Evolutionary conservation across 1,140 invertebrate species (phyloP).

Genomic region (Acromyrmex heyeri): DNA sequence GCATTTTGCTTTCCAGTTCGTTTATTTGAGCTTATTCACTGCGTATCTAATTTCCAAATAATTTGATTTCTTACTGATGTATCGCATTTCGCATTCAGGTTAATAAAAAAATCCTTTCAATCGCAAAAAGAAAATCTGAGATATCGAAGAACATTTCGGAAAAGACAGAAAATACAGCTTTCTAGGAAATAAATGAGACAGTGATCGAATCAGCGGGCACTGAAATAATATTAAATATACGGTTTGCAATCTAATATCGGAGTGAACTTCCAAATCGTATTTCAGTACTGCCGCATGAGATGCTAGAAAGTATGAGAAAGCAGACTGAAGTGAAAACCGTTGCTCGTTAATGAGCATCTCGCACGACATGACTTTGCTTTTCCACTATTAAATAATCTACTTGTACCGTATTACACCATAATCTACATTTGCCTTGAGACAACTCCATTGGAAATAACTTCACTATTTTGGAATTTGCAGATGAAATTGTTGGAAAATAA

Average conservation of each 20-base stretch:
- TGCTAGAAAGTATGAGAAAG: constrained; percentile 22
- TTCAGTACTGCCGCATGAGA: constrained; percentile 4
- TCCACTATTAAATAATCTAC: constrained; percentile 48
- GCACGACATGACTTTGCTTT: constrained; percentile 56
- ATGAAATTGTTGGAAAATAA: constrained; percentile 28
- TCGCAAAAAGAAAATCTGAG: not conserved
- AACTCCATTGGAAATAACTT: constrained; percentile 20
- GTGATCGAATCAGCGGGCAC: not conserved
- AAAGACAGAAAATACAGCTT: not conserved
- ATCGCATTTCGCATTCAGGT: not conserved
- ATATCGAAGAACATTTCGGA: not conserved
- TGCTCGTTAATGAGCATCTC: constrained; percentile 51
- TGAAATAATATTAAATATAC: constrained; percentile 15
- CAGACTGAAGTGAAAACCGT: constrained; percentile 30
- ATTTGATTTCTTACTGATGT: not conserved
- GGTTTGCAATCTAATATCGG: not conserved
- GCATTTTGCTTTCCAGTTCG: constrained; percentile 21
- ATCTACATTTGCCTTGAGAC: constrained; percentile 28
- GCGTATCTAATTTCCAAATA: not conserved
- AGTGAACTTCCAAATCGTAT: constrained; percentile 14
- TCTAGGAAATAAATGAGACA: not conserved
- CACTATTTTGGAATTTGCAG: not conserved
- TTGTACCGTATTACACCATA: constrained; percentile 27
- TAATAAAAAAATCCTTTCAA: constrained; percentile 5
- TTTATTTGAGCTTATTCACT: not conserved